Evolutionary conservation across 2,113 vertebrate species (phyloP).

Genomic region (Stegostoma tigrinum): DNA sequence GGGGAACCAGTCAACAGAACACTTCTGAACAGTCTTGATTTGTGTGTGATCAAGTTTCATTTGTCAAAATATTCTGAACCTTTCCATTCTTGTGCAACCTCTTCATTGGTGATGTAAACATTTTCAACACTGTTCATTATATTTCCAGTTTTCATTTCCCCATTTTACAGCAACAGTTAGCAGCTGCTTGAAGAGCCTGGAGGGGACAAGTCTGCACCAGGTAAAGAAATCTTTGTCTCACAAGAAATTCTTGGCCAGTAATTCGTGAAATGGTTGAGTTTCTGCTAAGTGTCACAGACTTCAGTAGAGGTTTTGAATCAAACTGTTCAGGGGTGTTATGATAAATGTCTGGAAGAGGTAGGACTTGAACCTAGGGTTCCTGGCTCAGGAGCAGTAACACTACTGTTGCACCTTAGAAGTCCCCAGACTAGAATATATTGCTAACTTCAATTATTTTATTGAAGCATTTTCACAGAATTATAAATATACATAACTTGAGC

Average conservation of each 20-base stretch:
- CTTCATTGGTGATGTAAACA: too few relatives aligned
- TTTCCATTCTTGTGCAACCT: neutral
- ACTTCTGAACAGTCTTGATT: neutral
- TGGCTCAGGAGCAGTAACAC: too few relatives aligned
- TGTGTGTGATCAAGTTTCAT: neutral
- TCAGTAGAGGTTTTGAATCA: too few relatives aligned
- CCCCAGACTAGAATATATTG: too few relatives aligned
- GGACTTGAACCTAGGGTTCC: too few relatives aligned
- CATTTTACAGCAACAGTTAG: neutral
- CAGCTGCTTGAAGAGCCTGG: neutral
- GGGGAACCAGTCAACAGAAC: neutral
- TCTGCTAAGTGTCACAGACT: too few relatives aligned
- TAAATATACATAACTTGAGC: neutral
- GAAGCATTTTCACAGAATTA: neutral
- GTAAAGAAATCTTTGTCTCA: neutral
- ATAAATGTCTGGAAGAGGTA: too few relatives aligned
- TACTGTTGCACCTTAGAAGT: too few relatives aligned
- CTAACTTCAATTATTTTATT: neutral
- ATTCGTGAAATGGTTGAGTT: too few relatives aligned
- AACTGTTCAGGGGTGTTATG: too few relatives aligned
- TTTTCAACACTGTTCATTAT: neutral
- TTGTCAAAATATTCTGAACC: neutral
- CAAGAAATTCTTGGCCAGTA: too few relatives aligned
- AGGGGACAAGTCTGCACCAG: neutral
- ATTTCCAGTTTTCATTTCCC: neutral